These are phyloP conservation scores for Apostichopus japonicus DNA, from an alignment of 35 echinoderm and acorn worm species.

Conservation along the genomic window DNA sequence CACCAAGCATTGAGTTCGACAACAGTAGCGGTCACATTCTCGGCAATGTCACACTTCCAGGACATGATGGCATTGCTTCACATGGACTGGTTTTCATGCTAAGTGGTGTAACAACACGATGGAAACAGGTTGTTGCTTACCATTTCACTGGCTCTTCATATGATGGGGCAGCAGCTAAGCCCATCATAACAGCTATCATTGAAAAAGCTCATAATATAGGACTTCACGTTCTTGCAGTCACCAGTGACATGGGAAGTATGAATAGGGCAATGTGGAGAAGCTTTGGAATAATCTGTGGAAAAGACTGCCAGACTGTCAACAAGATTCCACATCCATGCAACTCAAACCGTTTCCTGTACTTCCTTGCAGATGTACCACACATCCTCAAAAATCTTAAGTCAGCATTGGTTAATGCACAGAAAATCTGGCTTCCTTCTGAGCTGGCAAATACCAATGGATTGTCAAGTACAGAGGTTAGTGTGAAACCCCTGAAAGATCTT, in stretches of 20 bases:
- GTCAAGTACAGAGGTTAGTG: not conserved
- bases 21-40: conserved; percentile 16
- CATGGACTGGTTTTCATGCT: conserved; percentile 68
- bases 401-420: conserved; percentile 29
- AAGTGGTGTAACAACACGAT: conserved; percentile 56
- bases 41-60: conserved; percentile 44
- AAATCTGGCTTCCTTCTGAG: not conserved
- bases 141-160: conserved; percentile 24
- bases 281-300: conserved; percentile 49
- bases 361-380: conserved; percentile 56
- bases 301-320: conserved; percentile 18
- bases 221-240: conserved; percentile 35
- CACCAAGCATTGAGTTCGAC: conserved; percentile 59
- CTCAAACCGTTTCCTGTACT: not conserved
- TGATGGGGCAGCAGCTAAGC: conserved; percentile 30
- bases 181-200: conserved; percentile 16
- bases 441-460: not conserved
- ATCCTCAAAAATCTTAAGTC: conserved; percentile 45
- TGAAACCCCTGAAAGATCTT: conserved; percentile 35
- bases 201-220: conserved; percentile 28
- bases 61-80: conserved; percentile 13
- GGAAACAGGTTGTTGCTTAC: conserved; percentile 65
- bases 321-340: conserved; percentile 43
- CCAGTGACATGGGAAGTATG: conserved; percentile 68
- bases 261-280: conserved; percentile 66